These are phyloP conservation scores for Beaufortia kweichowensis DNA, from an alignment of 2,113 vertebrate genomes.

Conservation along the genomic window DNA sequence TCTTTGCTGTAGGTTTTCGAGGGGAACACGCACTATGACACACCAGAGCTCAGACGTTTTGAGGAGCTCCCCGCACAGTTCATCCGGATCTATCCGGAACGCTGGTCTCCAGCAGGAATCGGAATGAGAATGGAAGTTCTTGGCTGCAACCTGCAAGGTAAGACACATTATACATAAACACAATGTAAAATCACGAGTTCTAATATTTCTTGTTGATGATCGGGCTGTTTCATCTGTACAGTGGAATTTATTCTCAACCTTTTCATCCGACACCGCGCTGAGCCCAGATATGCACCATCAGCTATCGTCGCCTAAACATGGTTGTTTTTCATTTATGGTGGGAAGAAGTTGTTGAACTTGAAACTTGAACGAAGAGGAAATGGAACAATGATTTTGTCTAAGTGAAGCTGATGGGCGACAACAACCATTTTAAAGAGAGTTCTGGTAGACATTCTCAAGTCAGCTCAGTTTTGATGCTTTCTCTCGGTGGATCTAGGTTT, in stretches of 20 bases:
- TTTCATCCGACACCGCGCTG: background rate
- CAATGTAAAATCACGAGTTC: background rate
- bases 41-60: constrained; percentile 91
- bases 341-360: background rate
- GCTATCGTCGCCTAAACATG: background rate
- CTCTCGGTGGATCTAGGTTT: too few species aligned
- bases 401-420: background rate
- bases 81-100: constrained; percentile 86
- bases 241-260: constrained; percentile 3
- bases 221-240: constrained; percentile 2
- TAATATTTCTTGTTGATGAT: background rate
- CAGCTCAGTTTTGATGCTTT: background rate
- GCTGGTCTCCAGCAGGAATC: constrained; percentile 95
- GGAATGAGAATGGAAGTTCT: constrained; percentile 96
- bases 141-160: constrained; percentile 96
- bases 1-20: constrained; percentile 84
- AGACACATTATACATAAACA: constrained; percentile 38
- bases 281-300: background rate
- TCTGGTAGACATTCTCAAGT: background rate
- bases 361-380: background rate
- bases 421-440: background rate
- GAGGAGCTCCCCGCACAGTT: constrained; percentile 86
- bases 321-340: constrained; percentile 18
- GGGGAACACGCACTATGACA: constrained; percentile 95
- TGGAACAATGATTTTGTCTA: background rate